phyloP scores from a whole-genome alignment of 2,888 invertebrate genomes.

The Glaucopsyche alexis region DNA sequence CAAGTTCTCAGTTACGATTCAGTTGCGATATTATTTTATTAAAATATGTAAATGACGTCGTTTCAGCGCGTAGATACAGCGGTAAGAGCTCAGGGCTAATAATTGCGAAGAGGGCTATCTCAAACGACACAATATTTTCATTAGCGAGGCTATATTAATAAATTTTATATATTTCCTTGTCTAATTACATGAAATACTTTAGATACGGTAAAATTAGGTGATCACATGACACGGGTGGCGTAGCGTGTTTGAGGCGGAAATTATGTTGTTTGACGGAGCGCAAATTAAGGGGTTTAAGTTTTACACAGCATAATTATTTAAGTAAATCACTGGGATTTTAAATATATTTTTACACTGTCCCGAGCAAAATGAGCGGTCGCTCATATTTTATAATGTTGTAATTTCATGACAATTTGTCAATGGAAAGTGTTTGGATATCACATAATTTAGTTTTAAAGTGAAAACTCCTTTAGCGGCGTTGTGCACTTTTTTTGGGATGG shows the following conservation, averaged over 20 bases:
- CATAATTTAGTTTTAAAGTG: too few relatives aligned
- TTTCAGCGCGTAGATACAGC: slow-evolving; percentile 67
- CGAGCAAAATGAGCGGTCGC: too few relatives aligned
- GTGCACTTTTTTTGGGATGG: too few relatives aligned
- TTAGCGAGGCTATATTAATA: slow-evolving; percentile 60
- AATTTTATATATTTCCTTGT: slow-evolving; percentile 22
- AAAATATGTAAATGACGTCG: slow-evolving; percentile 78
- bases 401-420: too few relatives aligned
- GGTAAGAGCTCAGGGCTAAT: slow-evolving; percentile 61
- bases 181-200: slow-evolving; percentile 18
- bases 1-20: slow-evolving; percentile 80
- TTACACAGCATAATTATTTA: not conserved
- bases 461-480: too few relatives aligned
- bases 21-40: slow-evolving; percentile 80
- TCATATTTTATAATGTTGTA: too few relatives aligned
- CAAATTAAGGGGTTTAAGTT: not conserved
- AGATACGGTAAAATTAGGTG: not conserved
- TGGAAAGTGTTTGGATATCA: too few relatives aligned
- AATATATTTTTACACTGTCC: too few relatives aligned
- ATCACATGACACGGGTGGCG: not conserved
- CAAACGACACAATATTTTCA: slow-evolving; percentile 75
- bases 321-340: not conserved
- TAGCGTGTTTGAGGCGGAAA: not conserved
- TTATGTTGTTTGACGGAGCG: not conserved
- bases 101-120: slow-evolving; percentile 70